Percentiles rank a stretch among this genome's conserved stretches.
These are phyloP conservation scores for Leptarthrus brevirostris DNA, from an alignment of 2,888 invertebrate genomes.

Conservation along the genomic window DNA sequence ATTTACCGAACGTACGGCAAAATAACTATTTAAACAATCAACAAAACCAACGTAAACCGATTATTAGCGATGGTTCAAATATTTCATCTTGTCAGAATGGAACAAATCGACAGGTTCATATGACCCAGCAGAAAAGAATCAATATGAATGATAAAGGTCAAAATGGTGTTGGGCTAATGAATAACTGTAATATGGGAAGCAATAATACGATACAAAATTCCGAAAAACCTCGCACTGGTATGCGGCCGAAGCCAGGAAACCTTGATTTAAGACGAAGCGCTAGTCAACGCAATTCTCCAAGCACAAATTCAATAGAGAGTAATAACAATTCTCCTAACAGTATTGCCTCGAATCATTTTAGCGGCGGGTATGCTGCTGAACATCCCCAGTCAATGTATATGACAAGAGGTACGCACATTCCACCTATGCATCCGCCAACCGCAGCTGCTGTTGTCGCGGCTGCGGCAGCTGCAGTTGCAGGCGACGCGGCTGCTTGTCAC, in stretches of 20 bases:
- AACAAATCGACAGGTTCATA: slow-evolving; percentile 28
- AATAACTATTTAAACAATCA: no score
- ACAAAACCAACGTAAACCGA: slow-evolving; percentile 33
- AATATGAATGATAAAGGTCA: slow-evolving; percentile 4
- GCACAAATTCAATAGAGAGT: slow-evolving; percentile 66
- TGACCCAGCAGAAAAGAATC: slow-evolving; percentile 9
- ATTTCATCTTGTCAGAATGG: slow-evolving; percentile 3
- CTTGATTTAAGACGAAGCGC: slow-evolving; percentile 63
- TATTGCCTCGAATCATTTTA: slow-evolving; percentile 59
- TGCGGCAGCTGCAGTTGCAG: slow-evolving; percentile 62
- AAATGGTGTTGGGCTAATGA: not conserved
- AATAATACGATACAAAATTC: slow-evolving; percentile 54
- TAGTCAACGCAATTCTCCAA: slow-evolving; percentile 67
- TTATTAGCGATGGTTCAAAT: slow-evolving; percentile 6
- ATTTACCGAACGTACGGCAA: slow-evolving; percentile 16
- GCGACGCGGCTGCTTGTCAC: slow-evolving; percentile 61
- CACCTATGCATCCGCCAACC: slow-evolving; percentile 61
- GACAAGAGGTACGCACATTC: slow-evolving; percentile 64
- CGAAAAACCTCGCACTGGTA: slow-evolving; percentile 54
- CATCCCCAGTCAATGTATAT: slow-evolving; percentile 61
- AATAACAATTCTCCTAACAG: slow-evolving; percentile 67
- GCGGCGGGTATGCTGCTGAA: slow-evolving; percentile 54
- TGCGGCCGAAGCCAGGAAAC: slow-evolving; percentile 62
- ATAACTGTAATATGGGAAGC: slow-evolving; percentile 52
- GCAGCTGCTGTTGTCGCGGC: slow-evolving; percentile 60